Conservation (phyloP, 2,888 invertebrate species). For the Galerucella nymphaeae region DNA sequence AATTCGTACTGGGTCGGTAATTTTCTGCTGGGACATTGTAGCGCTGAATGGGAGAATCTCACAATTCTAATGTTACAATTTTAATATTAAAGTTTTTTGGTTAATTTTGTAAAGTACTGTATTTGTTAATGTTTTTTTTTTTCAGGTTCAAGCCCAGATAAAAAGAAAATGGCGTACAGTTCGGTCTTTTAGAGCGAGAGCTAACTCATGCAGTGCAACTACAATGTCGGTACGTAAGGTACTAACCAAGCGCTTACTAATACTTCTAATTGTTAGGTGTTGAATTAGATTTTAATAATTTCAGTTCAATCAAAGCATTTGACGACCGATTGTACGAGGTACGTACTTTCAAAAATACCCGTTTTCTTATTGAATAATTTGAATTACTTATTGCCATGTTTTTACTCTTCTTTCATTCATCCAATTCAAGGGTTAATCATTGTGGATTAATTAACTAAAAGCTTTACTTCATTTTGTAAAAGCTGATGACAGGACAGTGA, state of each 20-base stretch:
- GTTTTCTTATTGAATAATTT: background rate
- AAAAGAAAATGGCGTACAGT: slow-evolving; percentile 82
- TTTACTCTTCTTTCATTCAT: too few species aligned
- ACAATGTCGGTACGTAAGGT: slow-evolving; percentile 85
- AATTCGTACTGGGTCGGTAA: too few species aligned
- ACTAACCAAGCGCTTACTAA: slow-evolving; percentile 41
- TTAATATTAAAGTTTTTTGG: too few species aligned
- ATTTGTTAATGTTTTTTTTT: slow-evolving; percentile 35
- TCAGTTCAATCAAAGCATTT: background rate
- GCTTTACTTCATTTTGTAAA: too few species aligned
- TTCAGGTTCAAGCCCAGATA: slow-evolving; percentile 80
- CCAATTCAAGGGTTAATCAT: too few species aligned
- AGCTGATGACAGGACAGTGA: too few species aligned
- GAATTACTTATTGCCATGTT: background rate
- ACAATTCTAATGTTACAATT: too few species aligned
- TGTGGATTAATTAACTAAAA: too few species aligned
- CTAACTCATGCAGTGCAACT: slow-evolving; percentile 87
- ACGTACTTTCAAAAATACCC: background rate
- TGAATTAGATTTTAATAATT: background rate
- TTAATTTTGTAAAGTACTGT: too few species aligned
- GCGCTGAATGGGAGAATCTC: too few species aligned
- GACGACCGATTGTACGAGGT: slow-evolving; percentile 1
- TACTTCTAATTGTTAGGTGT: background rate
- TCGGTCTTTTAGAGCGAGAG: slow-evolving; percentile 77
- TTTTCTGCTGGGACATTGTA: too few species aligned